Base-by-base conservation (phyloP, 2,888 invertebrate species). In the Periphyllus acericola region DNA sequence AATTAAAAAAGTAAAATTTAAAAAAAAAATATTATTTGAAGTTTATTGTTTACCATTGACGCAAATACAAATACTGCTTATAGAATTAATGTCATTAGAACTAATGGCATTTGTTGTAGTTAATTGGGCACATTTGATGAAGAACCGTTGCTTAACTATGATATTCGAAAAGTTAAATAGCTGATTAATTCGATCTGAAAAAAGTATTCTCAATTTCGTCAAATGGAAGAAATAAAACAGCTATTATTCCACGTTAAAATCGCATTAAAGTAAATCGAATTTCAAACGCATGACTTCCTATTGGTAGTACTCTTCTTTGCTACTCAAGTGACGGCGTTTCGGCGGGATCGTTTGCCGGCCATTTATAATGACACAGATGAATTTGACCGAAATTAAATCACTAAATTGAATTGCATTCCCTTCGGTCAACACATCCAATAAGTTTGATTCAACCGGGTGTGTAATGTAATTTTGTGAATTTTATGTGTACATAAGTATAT, bases 211-310 rank as follows among this genome's bases (percentile, higher is more conserved):
- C 71, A 36, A 79, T 36, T 79, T 79, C 17, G 17, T 36, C 34
- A 34, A 60, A 17, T 36, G 60, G 60, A 71, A 60, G n/a, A 60
- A 60, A 79, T 79, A 60, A 79, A 36, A 79, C 25, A 25, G 17
- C 79, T 60, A 79, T 79, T 81, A 81, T 81, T 81, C 25, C 34
- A 72, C 36, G 74, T 83, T 83, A 74, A 83, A 74, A 83, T 60
- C 74, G 14, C 74, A 60, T 83, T 74, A 83, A 60, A 74, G 55
- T 83, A 83, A 83, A 83, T 83, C 19, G 83, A 83, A 83, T 83
- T 83, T 83, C 74, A 60, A 83, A 74, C 83, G 83, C 74, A 36
- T 36, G 74, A 36, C n/a, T 83, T 83, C 60, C 55, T 82, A n/a
- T n/a, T n/a, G n/a, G n/a, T 29, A 14, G 25, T 83, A 36, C 46